Evolutionary conservation across 2,797 vertebrate genomes (phyloP), one percentile per base, ranked within the genome.

Genomic region (Lepilemur septentrionalis): DNA sequence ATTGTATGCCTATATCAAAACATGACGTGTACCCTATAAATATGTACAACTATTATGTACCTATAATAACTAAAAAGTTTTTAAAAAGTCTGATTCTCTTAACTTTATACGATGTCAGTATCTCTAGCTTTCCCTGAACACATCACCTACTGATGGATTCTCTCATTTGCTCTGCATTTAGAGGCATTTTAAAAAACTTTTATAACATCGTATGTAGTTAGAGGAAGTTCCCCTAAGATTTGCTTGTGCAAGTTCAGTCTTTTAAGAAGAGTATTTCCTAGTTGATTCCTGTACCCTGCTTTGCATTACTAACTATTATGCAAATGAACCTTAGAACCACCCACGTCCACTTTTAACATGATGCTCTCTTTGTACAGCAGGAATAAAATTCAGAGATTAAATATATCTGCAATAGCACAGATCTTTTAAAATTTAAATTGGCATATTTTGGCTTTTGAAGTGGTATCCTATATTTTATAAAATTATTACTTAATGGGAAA

Each of bases 321-420:
- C 95, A 97, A 98, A 95, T 1, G 1, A 96, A 38, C 80, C 83
- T 93, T 89, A 87, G 83, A 97, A 83, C 52, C 93, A 93, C 73
- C 43, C 89, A 91, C 20, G 1, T 84, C 92, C 83, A 59, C n/a
- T 93, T 89, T 93, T 13, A 73, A 50, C 83, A 91, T 55, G 65
- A 75, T 5, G 3, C 15, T 97, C 88, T 75, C 89, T 91, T 86
- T 55, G 55, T 76, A 93, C 55, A 2, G 89, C 35, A 94, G 82
- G 41, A 78, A 41, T 52, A 88, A 89, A 96, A 95, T 81, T 93
- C 65, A 96, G n/a, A 92, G 35, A 84, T 82, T 97, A 73, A 73
- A 96, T 0, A 0, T 57, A 52, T 76, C 25, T 85, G 38, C 85
- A 91, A 93, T 5, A 28, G 63, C n/a, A 35, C 4, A 83, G n/a